phyloP scores from a whole-genome alignment of 2,113 vertebrate species.

The Felis catus region DNA sequence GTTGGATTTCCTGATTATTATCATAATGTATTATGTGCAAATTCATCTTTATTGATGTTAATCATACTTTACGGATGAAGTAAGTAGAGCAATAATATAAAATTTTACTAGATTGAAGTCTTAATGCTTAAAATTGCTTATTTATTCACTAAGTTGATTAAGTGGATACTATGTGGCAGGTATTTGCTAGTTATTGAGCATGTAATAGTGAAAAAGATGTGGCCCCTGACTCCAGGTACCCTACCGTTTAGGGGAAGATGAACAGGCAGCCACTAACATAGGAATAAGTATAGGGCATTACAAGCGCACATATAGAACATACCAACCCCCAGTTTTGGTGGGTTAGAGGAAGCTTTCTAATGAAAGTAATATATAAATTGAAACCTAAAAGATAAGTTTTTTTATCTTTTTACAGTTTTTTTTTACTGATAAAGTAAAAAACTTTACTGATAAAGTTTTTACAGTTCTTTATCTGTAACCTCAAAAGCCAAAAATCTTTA shows the following conservation, averaged over 20 bases:
- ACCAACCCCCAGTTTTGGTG: not conserved
- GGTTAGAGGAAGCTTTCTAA: not conserved
- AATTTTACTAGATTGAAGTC: not conserved
- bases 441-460: not conserved
- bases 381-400: not conserved
- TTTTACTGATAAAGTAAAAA: too few species aligned
- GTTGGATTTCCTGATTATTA: conserved; percentile 34
- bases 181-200: conserved; percentile 10
- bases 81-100: not conserved
- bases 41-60: conserved; percentile 34
- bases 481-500: not conserved
- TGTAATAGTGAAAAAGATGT: not conserved
- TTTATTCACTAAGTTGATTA: conserved; percentile 11
- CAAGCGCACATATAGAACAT: not conserved
- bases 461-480: not conserved
- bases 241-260: not conserved
- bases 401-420: too few species aligned
- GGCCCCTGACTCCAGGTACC: not conserved
- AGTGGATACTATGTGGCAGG: not conserved
- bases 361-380: conserved; percentile 4
- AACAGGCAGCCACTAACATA: not conserved
- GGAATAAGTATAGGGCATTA: not conserved
- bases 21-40: not conserved
- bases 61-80: conserved; percentile 28
- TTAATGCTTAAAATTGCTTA: not conserved